A percentile compares a stretch with the other conserved stretches of the same genome.
phyloP scores from a whole-genome alignment of 2,888 invertebrate species.

The Tenthredo livida region DNA sequence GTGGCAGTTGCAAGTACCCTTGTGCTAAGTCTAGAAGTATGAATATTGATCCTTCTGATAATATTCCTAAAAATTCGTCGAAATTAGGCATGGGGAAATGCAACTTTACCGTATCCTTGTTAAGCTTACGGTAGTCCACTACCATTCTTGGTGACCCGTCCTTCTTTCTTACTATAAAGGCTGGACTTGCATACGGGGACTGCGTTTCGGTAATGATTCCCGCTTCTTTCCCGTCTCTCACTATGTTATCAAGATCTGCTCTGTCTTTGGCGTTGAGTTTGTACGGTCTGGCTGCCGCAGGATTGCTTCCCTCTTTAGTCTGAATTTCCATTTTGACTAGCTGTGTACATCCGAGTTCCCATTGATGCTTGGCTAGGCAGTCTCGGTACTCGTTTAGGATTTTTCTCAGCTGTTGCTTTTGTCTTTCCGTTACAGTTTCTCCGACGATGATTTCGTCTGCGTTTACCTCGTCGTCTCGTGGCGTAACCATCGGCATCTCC shows the following conservation, averaged over 20 bases:
- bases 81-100: constrained; percentile 60
- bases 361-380: constrained; percentile 53
- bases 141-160: constrained; percentile 58
- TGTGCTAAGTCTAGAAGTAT: constrained; percentile 54
- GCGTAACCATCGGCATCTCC: neutral
- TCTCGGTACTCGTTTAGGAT: constrained; percentile 52
- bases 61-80: constrained; percentile 59
- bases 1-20: constrained; percentile 54
- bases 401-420: neutral
- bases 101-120: constrained; percentile 55
- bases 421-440: neutral
- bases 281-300: constrained; percentile 53
- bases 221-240: constrained; percentile 58
- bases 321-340: constrained; percentile 58
- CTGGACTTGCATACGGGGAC: constrained; percentile 61
- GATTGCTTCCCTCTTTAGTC: constrained; percentile 53
- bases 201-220: constrained; percentile 60
- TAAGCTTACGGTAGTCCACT: constrained; percentile 59
- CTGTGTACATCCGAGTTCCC: constrained; percentile 55
- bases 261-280: constrained; percentile 50
- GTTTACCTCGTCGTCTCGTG: neutral
- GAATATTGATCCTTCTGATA: constrained; percentile 51
- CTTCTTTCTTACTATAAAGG: constrained; percentile 60
- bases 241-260: constrained; percentile 54
- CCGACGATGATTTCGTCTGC: neutral